Evolutionary conservation across 2,888 invertebrate genomes (phyloP).

Genomic region (Druceiella hillmani): DNA sequence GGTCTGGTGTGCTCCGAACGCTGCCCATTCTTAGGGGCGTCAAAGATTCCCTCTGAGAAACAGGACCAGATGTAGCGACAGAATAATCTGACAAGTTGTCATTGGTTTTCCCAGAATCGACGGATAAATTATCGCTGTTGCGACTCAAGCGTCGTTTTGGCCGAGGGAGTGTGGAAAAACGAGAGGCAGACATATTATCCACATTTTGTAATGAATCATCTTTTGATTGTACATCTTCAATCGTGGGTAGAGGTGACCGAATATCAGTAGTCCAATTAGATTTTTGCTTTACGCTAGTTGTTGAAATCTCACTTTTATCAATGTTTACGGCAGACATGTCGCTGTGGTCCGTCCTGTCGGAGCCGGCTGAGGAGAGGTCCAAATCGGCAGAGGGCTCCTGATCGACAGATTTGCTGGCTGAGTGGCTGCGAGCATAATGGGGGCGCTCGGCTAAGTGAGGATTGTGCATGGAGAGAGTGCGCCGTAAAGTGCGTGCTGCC

Average conservation of each 20-base stretch:
- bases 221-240: not conserved
- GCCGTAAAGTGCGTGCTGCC: conserved; percentile 60
- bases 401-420: conserved; percentile 30
- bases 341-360: not conserved
- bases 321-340: not conserved
- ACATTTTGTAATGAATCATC: conserved; percentile 4
- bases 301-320: not conserved
- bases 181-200: conserved; percentile 25
- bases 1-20: conserved; percentile 40
- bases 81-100: conserved; percentile 13
- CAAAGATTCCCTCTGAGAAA: conserved; percentile 20
- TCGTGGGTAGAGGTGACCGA: not conserved
- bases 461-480: conserved; percentile 56
- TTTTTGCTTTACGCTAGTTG: too few relatives aligned
- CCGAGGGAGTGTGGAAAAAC: conserved; percentile 37
- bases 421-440: conserved; percentile 22
- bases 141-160: conserved; percentile 30
- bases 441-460: conserved; percentile 15
- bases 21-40: conserved; percentile 28
- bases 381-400: conserved; percentile 28
- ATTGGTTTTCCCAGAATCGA: conserved; percentile 23
- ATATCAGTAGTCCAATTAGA: too few relatives aligned
- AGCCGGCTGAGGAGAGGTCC: not conserved
- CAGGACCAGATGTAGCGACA: conserved; percentile 13
- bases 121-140: conserved; percentile 14